Conservation (phyloP, 2,888 invertebrate genomes). For the Neoitamus cyanurus region DNA sequence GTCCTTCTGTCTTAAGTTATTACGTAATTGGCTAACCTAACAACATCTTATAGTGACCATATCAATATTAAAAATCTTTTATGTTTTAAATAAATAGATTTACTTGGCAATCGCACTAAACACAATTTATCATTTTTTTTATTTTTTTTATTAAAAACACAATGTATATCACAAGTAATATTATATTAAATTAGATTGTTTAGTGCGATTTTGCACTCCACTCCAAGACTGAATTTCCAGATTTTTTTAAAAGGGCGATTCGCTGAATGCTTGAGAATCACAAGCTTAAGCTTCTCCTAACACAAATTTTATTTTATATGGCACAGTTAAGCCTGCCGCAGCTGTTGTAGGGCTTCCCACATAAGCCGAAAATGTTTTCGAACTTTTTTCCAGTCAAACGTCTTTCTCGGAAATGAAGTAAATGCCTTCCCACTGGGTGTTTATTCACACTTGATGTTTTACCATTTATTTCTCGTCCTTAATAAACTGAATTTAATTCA, state of each 20-base stretch:
- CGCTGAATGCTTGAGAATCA: not conserved
- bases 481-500: constrained; percentile 27
- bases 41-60: too few relatives aligned
- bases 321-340: not conserved
- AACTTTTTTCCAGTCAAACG: not conserved
- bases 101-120: too few relatives aligned
- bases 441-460: not conserved
- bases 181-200: too few relatives aligned
- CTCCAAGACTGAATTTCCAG: not conserved
- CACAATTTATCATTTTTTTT: too few relatives aligned
- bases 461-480: not conserved
- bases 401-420: not conserved
- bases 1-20: too few relatives aligned
- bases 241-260: not conserved
- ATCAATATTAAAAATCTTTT: too few relatives aligned
- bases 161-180: too few relatives aligned
- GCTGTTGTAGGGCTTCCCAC: not conserved
- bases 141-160: too few relatives aligned
- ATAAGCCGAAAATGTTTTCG: not conserved
- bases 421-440: not conserved
- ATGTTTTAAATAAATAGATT: too few relatives aligned
- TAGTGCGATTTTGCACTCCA: not conserved
- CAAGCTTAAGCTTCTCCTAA: not conserved
- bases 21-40: too few relatives aligned
- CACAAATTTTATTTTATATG: not conserved